Conservation (phyloP, 1,140 invertebrate genomes). For the Papilio polytes region DNA sequence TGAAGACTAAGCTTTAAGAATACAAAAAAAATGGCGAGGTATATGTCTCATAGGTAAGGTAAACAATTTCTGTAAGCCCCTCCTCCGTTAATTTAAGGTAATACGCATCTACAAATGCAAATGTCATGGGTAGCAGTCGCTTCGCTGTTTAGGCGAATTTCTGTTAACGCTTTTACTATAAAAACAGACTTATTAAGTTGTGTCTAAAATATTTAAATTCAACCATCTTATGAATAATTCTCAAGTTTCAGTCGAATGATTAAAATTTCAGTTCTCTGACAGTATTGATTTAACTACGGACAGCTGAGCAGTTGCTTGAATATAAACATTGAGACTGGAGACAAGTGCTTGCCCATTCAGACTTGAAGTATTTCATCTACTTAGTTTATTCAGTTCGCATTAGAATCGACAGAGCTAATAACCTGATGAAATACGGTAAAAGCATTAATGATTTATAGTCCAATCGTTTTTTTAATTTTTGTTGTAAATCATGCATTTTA, state of each 20-base stretch:
- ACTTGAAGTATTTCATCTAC: constrained; percentile 10
- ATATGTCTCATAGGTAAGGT: no score
- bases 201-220: neutral
- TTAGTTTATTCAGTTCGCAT: neutral
- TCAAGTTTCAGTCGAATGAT: neutral
- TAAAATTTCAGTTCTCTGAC: constrained; percentile 18
- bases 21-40: no score
- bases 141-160: no score
- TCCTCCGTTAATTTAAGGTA: no score
- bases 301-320: constrained; percentile 9
- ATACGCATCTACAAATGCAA: no score
- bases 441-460: neutral
- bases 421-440: neutral
- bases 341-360: constrained; percentile 8
- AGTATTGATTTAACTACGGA: constrained; percentile 6
- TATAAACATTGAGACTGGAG: constrained; percentile 17
- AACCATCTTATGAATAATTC: neutral
- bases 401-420: neutral
- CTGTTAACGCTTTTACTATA: no score
- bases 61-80: no score
- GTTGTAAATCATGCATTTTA: no score
- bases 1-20: no score
- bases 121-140: no score
- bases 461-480: no score
- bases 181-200: no score